Evolutionary conservation across 1,140 invertebrate species (phyloP).

Genomic region (roundworm (Caenorhabditis elegans)): WBcel235 BX284606.5:450501-451000

Average conservation of each 20-base stretch:
- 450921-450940: background rate
- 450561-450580: background rate
- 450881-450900: background rate
- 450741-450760: background rate
- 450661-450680: background rate
- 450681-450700: background rate
- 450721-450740: too few relatives aligned
- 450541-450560: background rate
- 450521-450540: too few relatives aligned
- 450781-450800: constrained; percentile 15
- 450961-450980: background rate
- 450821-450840: background rate
- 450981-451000: background rate
- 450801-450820: background rate
- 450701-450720: background rate
- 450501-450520: too few relatives aligned
- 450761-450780: background rate
- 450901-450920: background rate
- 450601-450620: background rate
- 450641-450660: background rate
- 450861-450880: background rate
- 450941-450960: background rate
- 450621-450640: background rate
- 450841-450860: background rate
- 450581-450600: background rate